Percentiles rank a stretch among this genome's conserved stretches.
Conservation (phyloP, 2,888 invertebrate species). For the Epirrhoe tristata region DNA sequence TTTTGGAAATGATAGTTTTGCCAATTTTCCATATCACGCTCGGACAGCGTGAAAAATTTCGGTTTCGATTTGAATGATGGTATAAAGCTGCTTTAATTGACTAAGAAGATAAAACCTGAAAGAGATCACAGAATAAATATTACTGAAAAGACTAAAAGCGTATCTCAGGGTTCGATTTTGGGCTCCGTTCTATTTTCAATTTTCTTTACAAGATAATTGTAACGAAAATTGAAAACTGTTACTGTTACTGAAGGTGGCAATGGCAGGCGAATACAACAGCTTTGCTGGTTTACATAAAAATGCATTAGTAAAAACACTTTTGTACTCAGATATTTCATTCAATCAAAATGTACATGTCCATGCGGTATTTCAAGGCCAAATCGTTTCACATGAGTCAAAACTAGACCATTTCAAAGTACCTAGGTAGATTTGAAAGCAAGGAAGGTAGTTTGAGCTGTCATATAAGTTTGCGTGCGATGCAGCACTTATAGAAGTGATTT, state of each 20-base stretch:
- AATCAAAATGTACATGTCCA: not conserved
- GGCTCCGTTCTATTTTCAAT: not conserved
- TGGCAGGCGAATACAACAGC: no score
- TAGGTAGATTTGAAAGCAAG: not conserved
- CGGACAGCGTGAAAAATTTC: constrained; percentile 18
- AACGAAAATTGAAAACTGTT: no score
- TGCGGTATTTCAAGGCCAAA: not conserved
- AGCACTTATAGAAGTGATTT: constrained; percentile 24
- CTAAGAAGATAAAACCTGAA: not conserved
- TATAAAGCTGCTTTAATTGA: not conserved
- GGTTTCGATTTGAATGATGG: not conserved
- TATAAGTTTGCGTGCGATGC: constrained; percentile 19
- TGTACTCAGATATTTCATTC: no score
- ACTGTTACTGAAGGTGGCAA: no score
- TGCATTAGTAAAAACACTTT: no score
- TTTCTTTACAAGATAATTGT: not conserved
- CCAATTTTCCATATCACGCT: constrained; percentile 29
- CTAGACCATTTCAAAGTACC: not conserved
- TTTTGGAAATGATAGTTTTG: constrained; percentile 26
- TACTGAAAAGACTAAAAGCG: not conserved
- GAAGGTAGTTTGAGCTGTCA: not conserved
- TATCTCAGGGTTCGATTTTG: not conserved
- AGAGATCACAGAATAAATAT: not conserved
- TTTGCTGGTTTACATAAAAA: no score
- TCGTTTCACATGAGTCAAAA: not conserved